Base-by-base conservation (phyloP, 2,113 vertebrate species). In the Asarcornis scutulata region DNA sequence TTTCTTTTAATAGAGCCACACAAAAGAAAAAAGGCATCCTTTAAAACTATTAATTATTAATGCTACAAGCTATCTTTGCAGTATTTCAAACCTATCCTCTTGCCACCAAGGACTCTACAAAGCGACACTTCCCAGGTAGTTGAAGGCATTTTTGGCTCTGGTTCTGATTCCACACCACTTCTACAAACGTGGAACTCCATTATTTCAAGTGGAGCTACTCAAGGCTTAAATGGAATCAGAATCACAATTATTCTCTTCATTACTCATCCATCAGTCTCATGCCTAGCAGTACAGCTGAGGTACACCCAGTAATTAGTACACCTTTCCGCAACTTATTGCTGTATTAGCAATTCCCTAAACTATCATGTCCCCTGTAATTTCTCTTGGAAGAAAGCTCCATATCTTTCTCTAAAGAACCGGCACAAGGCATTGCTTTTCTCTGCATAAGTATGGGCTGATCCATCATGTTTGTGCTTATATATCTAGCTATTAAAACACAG, bases 321-420 rank as follows among this genome's bases (percentile, higher is more conserved):
- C 88, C 77, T 85, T 91, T 87, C 52, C 76, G 91, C 96, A 95
- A n/a, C 71, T 94, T 88, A 95, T 63, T 93, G 71, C 71, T 88
- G 1, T 78, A 94, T 94, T 96, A 97, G 68, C 85, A 94, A 79
- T 88, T 94, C 93, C 88, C 95, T 89, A 44, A 94, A 93, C 78
- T 58, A 86, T 31, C 56, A 40, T 6, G 63, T 94, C 58, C 48
- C 66, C 18, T 94, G 75, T 76, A 11, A 62, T 89, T 93, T 91
- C 85, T 95, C 79, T 81, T 83, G 81, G 60, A 71, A 92, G 27
- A 91, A 93, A 58, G 2, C 5, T 38, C 42, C 7, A n/a, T 46
- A 42, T 55, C 46, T 62, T 91, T 88, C 74, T 93, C 71, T 44
- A 83, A 87, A 91, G 60, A 56, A 75, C 42, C 1, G 1, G 46